These are phyloP conservation scores for Caenorhabditis macrosperma DNA, from an alignment of 2,888 invertebrate species.

Conservation along the genomic window DNA sequence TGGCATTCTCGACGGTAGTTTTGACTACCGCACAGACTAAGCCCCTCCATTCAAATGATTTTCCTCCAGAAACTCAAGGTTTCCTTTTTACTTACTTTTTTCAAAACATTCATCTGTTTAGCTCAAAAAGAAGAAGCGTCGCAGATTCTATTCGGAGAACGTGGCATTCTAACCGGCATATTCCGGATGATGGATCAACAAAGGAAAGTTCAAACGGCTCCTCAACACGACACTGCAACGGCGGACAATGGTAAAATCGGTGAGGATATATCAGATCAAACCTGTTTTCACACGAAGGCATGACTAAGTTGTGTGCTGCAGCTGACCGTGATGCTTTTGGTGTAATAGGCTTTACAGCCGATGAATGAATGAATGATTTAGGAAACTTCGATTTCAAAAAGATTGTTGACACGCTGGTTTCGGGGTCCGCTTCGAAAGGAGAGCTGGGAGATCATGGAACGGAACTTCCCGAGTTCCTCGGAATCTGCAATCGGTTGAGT, in stretches of 20 bases:
- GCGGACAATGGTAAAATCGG: slow-evolving; percentile 60
- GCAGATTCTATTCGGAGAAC: slow-evolving; percentile 73
- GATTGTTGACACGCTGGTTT: slow-evolving; percentile 73
- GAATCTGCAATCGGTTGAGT: slow-evolving; percentile 77
- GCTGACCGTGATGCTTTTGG: slow-evolving; percentile 35
- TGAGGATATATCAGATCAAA: slow-evolving; percentile 42
- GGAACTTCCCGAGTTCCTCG: slow-evolving; percentile 77
- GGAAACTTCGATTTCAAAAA: slow-evolving; percentile 74
- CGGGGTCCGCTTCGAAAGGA: slow-evolving; percentile 71
- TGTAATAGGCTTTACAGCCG: slow-evolving; percentile 36
- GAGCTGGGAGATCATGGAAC: slow-evolving; percentile 77
- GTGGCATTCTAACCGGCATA: slow-evolving; percentile 76
- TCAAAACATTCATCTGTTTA: not conserved
- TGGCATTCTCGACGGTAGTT: slow-evolving; percentile 34
- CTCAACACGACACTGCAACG: slow-evolving; percentile 47
- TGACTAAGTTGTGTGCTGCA: slow-evolving; percentile 46
- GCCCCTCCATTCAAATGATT: slow-evolving; percentile 50
- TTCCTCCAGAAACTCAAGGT: slow-evolving; percentile 50
- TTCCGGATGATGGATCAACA: slow-evolving; percentile 78
- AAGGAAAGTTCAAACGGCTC: slow-evolving; percentile 64
- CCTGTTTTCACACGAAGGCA: slow-evolving; percentile 41
- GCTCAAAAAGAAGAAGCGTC: slow-evolving; percentile 70
- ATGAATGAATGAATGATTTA: slow-evolving; percentile 5
- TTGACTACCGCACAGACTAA: slow-evolving; percentile 47
- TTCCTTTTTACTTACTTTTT: not conserved